phyloP scores from a whole-genome alignment of 2,113 vertebrate genomes.

The Accipiter cooperii region DNA sequence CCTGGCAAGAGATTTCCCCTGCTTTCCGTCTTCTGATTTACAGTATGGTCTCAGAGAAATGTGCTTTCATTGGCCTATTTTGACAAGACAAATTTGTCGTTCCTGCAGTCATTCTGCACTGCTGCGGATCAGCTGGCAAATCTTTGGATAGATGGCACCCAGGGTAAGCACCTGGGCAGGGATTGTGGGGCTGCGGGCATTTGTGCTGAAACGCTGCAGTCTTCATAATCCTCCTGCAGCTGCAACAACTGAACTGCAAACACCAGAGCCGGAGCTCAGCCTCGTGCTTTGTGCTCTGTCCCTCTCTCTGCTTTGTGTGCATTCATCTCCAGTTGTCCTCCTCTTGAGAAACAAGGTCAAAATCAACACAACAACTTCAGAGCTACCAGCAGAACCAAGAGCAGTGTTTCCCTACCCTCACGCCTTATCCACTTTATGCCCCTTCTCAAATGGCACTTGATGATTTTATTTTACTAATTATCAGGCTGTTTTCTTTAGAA shows the following conservation, averaged over 20 bases:
- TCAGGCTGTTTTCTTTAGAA: background rate
- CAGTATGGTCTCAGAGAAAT: background rate
- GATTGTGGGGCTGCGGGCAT: background rate
- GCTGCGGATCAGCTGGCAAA: background rate
- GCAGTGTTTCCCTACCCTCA: background rate
- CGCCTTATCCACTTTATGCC: background rate
- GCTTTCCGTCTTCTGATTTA: background rate
- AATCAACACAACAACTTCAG: background rate
- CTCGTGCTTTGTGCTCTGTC: background rate
- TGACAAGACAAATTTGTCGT: background rate
- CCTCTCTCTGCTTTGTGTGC: background rate
- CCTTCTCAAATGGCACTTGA: background rate
- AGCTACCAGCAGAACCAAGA: background rate
- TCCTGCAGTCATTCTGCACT: background rate
- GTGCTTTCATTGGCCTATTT: background rate
- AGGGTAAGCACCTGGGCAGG: fast-evolving
- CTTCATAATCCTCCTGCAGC: background rate
- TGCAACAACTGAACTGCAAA: background rate
- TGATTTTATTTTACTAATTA: background rate
- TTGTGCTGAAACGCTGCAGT: background rate
- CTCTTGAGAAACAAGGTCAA: background rate
- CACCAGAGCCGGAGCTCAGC: background rate
- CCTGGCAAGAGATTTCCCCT: background rate
- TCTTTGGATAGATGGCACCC: background rate
- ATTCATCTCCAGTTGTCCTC: background rate